Evolutionary conservation across 2,888 invertebrate genomes (phyloP).

Genomic region (Eupithecia subumbrata): DNA sequence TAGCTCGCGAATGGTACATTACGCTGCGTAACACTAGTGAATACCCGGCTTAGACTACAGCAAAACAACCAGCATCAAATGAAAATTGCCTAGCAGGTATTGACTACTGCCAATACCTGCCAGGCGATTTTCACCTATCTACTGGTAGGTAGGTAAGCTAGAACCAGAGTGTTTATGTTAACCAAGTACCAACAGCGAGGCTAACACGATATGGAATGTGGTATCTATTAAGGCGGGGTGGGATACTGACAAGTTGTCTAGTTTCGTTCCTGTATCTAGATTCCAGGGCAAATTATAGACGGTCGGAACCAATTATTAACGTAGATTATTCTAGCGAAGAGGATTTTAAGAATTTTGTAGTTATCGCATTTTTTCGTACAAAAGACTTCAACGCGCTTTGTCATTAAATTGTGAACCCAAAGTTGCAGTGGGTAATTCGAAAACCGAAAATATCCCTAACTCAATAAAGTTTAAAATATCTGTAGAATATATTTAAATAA

Average conservation of each 20-base stretch:
- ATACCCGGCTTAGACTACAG: too few relatives aligned
- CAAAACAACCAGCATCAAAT: neutral
- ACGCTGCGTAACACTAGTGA: too few relatives aligned
- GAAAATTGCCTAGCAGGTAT: neutral
- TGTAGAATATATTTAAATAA: neutral
- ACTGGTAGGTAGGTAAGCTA: neutral
- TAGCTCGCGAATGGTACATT: too few relatives aligned
- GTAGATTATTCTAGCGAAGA: neutral
- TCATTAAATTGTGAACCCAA: neutral
- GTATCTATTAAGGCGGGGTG: slow-evolving; percentile 6
- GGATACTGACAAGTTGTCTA: slow-evolving; percentile 6
- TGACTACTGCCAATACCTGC: too few relatives aligned
- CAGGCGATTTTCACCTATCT: too few relatives aligned
- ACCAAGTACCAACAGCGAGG: slow-evolving; percentile 1
- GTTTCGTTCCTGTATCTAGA: slow-evolving; percentile 9
- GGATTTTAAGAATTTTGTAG: neutral
- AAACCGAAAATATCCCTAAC: neutral
- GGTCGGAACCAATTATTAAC: slow-evolving; percentile 1
- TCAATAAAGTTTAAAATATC: neutral
- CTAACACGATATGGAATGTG: neutral
- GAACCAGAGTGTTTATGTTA: neutral
- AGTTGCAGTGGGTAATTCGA: neutral
- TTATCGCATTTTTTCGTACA: neutral
- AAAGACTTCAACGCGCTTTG: slow-evolving; percentile 16
- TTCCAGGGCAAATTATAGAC: slow-evolving; percentile 12